Base-by-base conservation (phyloP, 2,113 vertebrate species). In the Formicarius rufipectus region DNA sequence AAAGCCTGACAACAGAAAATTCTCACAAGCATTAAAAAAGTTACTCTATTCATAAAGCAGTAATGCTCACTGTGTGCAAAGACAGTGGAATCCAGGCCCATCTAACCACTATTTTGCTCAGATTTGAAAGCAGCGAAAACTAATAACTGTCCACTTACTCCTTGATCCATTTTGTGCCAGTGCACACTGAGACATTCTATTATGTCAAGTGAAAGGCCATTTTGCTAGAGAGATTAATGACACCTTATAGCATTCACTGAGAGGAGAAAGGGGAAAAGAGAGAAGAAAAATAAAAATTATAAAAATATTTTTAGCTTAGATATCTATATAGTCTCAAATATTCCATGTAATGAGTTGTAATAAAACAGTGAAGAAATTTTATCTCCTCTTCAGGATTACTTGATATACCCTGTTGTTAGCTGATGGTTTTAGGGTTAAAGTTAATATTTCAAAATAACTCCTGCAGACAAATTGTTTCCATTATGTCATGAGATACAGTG, bases 231-330 rank as follows among this genome's bases (percentile, higher is more conserved):
- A 85, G 91, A 73, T 42, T 58, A 82, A 73, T 58, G 42, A 27
- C 33, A 49, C 14, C 15, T 84, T 67, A 24, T 4, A 87, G 33
- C 18, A 60, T 64, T 67, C 31, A 58, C 1, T 44, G 9, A 40
- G 12, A 63, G 13, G 3, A 4, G 3, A 35, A 31, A 39, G 4
- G 27, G 27, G 1, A 2, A 58, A 90, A 88, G 7, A 0, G 2
- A 3, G n/a, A 64, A 17, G 15, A 6, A 84, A 85, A 87, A 58
- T 17, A 62, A 52, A 84, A 47, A 31, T n/a, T n/a, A n/a, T n/a
- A n/a, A n/a, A n/a, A n/a, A n/a, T n/a, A n/a, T n/a, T n/a, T n/a
- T n/a, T 64, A 53, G 4, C 31, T 79, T 47, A n/a, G 28, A 50
- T 4, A 10, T 33, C 18, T 12, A 28, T 79, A 78, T 73, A 64